These are phyloP conservation scores for Hiodon alosoides DNA, from an alignment of 2,113 vertebrate genomes.

Conservation along the genomic window DNA sequence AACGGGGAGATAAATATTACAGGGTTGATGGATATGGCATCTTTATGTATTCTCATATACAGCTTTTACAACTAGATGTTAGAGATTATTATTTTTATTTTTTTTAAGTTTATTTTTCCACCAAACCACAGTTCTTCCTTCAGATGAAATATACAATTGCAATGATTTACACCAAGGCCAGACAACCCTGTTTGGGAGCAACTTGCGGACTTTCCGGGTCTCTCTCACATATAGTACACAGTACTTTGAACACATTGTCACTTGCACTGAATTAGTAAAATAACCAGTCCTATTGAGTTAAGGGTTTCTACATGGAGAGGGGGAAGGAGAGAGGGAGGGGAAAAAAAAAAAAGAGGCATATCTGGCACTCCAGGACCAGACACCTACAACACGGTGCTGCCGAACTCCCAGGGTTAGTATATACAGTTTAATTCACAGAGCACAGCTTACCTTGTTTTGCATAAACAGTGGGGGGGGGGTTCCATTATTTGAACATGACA, in stretches of 20 bases:
- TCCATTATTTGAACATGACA: no score
- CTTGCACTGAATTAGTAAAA: constrained; percentile 15
- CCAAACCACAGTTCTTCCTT: constrained; percentile 24
- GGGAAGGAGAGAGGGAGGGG: background rate
- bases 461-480: background rate
- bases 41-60: constrained; percentile 33
- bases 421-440: constrained; percentile 14
- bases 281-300: background rate
- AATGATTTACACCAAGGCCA: constrained; percentile 38
- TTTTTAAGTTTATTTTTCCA: constrained; percentile 40
- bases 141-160: constrained; percentile 54
- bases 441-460: constrained; percentile 9
- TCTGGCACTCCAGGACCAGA: constrained; percentile 10
- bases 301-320: background rate
- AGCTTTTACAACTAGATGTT: constrained; percentile 39
- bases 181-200: constrained; percentile 34
- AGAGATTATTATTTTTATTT: constrained; percentile 25
- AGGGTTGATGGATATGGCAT: constrained; percentile 46
- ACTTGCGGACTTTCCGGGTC: background rate
- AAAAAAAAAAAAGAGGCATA: background rate
- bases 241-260: constrained; percentile 22
- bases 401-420: constrained; percentile 11
- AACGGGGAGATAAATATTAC: constrained; percentile 52
- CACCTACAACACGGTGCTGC: constrained; percentile 14
- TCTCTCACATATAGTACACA: constrained; percentile 4